Evolutionary conservation across 2,888 invertebrate genomes (phyloP).

Genomic region (Pachymerium ferrugineum): DNA sequence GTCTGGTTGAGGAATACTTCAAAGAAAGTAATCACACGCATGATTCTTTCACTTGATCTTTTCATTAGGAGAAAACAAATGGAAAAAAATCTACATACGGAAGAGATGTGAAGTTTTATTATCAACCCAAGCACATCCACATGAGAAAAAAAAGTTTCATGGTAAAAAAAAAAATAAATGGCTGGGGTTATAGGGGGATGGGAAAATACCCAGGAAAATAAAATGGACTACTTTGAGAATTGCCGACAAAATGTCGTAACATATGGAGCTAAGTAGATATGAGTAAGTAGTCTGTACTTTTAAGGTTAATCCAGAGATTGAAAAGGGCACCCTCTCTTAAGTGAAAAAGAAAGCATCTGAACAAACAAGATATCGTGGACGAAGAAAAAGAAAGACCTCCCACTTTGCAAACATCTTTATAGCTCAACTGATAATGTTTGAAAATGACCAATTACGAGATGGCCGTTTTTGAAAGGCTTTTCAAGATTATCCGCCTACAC

Average conservation of each 20-base stretch:
- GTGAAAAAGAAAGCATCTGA: conserved; percentile 16
- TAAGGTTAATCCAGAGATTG: background rate
- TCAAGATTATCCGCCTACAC: background rate
- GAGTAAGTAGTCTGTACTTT: conserved; percentile 21
- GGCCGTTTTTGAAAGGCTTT: background rate
- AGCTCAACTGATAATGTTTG: background rate
- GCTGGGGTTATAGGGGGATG: background rate
- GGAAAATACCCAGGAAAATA: background rate
- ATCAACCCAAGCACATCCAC: no score
- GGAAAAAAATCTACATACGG: background rate
- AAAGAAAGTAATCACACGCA: conserved; percentile 27
- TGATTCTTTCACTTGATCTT: conserved; percentile 23
- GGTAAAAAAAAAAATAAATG: background rate
- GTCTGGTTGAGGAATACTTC: background rate
- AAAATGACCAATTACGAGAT: conserved; percentile 1
- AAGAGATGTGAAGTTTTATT: no score
- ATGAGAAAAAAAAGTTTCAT: background rate
- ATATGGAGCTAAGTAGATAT: conserved; percentile 20
- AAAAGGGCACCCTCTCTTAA: background rate
- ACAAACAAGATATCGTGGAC: conserved; percentile 17
- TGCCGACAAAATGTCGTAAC: conserved; percentile 2
- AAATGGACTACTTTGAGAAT: background rate
- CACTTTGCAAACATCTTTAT: conserved; percentile 19
- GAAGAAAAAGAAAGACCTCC: conserved; percentile 1
- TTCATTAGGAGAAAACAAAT: conserved; percentile 19